Evolutionary conservation across 2,888 invertebrate species (phyloP).

Genomic region (Athrips mouffetella): DNA sequence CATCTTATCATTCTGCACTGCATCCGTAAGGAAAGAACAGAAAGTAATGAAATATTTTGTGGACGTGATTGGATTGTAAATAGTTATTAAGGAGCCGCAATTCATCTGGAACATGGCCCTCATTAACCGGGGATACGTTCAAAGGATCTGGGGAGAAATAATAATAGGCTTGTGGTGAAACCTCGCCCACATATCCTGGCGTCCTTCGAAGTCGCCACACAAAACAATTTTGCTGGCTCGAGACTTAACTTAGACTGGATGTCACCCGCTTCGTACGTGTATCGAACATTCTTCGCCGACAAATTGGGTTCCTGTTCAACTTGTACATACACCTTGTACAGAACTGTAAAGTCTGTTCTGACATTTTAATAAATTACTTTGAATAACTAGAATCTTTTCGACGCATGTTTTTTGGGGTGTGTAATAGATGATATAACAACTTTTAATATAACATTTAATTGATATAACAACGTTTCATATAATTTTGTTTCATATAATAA

Average conservation of each 20-base stretch:
- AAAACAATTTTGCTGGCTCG: slow-evolving; percentile 61
- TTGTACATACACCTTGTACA: too few species aligned
- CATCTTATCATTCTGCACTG: too few species aligned
- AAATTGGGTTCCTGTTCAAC: neutral
- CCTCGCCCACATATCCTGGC: slow-evolving; percentile 45
- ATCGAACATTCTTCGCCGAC: slow-evolving; percentile 29
- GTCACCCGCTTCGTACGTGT: slow-evolving; percentile 44
- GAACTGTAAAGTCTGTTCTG: neutral
- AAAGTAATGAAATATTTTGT: slow-evolving; percentile 19
- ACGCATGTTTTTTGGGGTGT: too few species aligned
- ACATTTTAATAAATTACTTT: neutral
- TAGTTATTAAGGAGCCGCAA: slow-evolving; percentile 18
- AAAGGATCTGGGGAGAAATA: slow-evolving; percentile 41
- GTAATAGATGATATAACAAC: too few species aligned
- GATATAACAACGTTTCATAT: too few species aligned
- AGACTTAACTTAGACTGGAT: slow-evolving; percentile 43
- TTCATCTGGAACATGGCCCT: slow-evolving; percentile 17
- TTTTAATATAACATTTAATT: too few species aligned
- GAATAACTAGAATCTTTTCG: neutral
- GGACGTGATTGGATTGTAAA: slow-evolving; percentile 15
- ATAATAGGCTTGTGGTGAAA: slow-evolving; percentile 38
- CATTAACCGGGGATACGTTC: slow-evolving; percentile 25
- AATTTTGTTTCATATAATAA: too few species aligned
- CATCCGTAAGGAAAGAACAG: neutral
- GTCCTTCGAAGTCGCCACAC: slow-evolving; percentile 50